Evolutionary conservation across 1,140 invertebrate genomes (phyloP).

Genomic region (Euura lappo): DNA sequence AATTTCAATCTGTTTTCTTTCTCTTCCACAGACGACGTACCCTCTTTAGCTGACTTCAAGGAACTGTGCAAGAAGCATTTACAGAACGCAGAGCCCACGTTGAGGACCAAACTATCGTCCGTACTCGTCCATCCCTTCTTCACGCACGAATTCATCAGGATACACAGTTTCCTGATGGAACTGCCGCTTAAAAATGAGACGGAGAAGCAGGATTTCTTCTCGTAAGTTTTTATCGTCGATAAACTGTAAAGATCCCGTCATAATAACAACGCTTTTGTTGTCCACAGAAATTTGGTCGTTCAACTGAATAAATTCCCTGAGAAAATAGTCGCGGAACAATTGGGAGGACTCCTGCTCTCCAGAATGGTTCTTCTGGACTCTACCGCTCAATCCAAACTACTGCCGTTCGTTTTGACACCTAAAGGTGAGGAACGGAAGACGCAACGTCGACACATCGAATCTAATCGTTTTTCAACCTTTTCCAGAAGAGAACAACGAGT

Average conservation of each 20-base stretch:
- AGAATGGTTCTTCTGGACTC: conserved; percentile 82
- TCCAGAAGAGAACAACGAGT: conserved; percentile 56
- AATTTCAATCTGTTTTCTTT: conserved; percentile 26
- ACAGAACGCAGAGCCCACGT: conserved; percentile 64
- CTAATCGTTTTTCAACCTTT: conserved; percentile 19
- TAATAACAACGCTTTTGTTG: conserved; percentile 17
- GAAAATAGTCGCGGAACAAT: conserved; percentile 76
- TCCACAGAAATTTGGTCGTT: conserved; percentile 63
- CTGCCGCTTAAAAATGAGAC: conserved; percentile 77
- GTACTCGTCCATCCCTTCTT: conserved; percentile 77
- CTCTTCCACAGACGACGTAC: conserved; percentile 67
- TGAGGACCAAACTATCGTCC: conserved; percentile 67
- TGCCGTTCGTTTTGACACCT: conserved; percentile 78
- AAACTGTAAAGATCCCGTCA: conserved; percentile 11
- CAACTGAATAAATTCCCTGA: conserved; percentile 76
- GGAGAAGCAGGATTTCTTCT: conserved; percentile 81
- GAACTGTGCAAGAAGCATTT: conserved; percentile 70
- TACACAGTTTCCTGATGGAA: conserved; percentile 81
- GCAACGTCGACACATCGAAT: not conserved
- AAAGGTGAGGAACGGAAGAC: conserved; percentile 49
- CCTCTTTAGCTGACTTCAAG: conserved; percentile 70
- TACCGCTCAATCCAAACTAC: conserved; percentile 75
- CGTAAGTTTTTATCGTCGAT: conserved; percentile 48
- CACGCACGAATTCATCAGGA: conserved; percentile 81
- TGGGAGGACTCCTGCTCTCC: conserved; percentile 77